phyloP scores from a whole-genome alignment of 64 coral and sea anemone genomes.

The Platygyra sinensis region DNA sequence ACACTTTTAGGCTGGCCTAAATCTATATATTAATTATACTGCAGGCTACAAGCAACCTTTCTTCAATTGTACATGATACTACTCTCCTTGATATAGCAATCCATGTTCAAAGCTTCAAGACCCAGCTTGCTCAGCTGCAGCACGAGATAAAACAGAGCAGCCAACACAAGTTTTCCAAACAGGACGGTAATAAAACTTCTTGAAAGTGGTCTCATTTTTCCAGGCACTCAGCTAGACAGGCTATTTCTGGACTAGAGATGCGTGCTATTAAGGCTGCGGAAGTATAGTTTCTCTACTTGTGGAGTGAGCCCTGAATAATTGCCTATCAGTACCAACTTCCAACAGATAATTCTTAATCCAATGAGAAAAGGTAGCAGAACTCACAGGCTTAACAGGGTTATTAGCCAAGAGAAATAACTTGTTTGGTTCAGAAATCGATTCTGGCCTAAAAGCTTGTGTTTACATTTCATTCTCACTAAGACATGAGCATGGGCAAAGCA shows the following conservation, averaged over 20 bases:
- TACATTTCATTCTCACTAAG: constrained; percentile 35
- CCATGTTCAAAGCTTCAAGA: constrained; percentile 45
- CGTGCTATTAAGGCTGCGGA: constrained; percentile 22
- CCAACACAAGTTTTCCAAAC: constrained; percentile 1
- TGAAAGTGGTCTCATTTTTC: constrained; percentile 36
- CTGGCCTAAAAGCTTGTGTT: neutral
- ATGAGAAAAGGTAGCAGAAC: constrained; percentile 17
- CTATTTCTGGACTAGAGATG: constrained; percentile 1
- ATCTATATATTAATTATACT: neutral
- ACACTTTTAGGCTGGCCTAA: too few species aligned
- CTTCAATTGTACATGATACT: constrained; percentile 52
- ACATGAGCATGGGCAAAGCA: constrained; percentile 5
- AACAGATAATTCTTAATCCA: constrained; percentile 31
- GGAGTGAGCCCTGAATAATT: constrained; percentile 43
- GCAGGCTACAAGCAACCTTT: constrained; percentile 40
- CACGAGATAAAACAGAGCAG: constrained; percentile 3
- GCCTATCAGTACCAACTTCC: neutral
- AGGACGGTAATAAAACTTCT: constrained; percentile 28
- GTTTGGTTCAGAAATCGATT: neutral
- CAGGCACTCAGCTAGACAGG: constrained; percentile 17
- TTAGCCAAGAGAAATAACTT: constrained; percentile 39
- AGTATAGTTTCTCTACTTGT: neutral
- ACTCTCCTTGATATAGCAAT: constrained; percentile 50
- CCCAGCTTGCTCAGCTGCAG: neutral
- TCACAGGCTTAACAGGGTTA: constrained; percentile 47